Evolutionary conservation across 2,113 vertebrate genomes (phyloP).

Genomic region (Bujurquina vittata): DNA sequence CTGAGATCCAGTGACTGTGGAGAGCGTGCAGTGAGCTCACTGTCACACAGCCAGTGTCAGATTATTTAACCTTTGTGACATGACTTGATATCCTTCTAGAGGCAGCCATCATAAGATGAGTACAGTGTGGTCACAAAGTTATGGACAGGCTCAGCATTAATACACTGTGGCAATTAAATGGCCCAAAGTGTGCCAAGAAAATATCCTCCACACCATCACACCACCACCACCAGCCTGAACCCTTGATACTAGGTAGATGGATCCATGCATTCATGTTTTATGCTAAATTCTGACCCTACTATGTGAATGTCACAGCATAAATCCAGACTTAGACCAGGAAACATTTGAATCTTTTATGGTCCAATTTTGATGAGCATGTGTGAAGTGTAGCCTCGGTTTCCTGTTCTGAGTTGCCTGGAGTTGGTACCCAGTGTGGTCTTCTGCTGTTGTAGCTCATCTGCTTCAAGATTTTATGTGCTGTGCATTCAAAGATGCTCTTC

Average conservation of each 20-base stretch:
- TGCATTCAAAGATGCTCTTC: too few relatives aligned
- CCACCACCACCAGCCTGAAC: too few relatives aligned
- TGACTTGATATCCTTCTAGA: accelerated
- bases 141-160: not conserved
- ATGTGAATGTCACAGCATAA: not conserved
- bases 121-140: not conserved
- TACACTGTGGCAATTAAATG: not conserved
- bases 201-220: too few relatives aligned
- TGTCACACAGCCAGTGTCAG: too few relatives aligned
- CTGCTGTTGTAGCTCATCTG: too few relatives aligned
- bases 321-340: not conserved
- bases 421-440: too few relatives aligned
- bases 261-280: too few relatives aligned
- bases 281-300: not conserved
- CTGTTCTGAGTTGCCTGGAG: not conserved
- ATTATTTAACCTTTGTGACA: too few relatives aligned
- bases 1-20: not conserved
- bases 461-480: too few relatives aligned
- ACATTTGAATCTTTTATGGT: not conserved
- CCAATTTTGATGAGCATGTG: not conserved
- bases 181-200: not conserved
- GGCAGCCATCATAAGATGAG: not conserved
- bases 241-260: too few relatives aligned
- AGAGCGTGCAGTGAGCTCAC: not conserved
- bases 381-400: not conserved